Evolutionary conservation across 2,113 vertebrate genomes (phyloP), one percentile per base, ranked within the genome.

Genomic region (Pelecanoides urinatrix): DNA sequence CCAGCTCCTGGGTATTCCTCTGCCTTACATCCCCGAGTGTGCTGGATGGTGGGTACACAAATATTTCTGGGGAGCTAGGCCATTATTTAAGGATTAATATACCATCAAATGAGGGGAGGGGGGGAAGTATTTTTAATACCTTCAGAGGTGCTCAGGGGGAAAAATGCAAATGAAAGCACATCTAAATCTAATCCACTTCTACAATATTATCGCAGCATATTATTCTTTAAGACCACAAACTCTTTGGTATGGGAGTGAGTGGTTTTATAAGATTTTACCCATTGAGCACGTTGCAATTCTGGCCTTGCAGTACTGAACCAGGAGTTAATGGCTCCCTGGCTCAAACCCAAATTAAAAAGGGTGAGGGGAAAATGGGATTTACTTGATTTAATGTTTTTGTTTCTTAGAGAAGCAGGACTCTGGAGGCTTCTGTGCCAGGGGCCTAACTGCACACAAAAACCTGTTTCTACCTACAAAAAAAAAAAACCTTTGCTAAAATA

Each of bases 301-400:
- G 61, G 38, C 65, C 79, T 62, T 84, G 47, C 42, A n/a, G 42
- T 70, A 42, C n/a, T 7, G 15, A 92, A 30, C 44, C 18, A 49
- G 76, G 38, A 88, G n/a, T 66, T 95, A 84, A 91, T 0, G 1
- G 25, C 32, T 63, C 68, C n/a, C 80, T 92, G 52, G 29, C 58
- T 95, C 56, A 52, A 91, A 47, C n/a, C 13, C 73, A 81, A 70
- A 94, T 94, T 83, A 58, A 77, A 96, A 88, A 89, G 53, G 36
- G 63, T 71, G 56, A 96, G 26, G 40, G 67, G 71, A 3, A 92
- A 92, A 89, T 47, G 29, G 65, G 77, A 95, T 87, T 94, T 93
- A n/a, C 61, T 89, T 78, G 47, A 71, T 78, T 89, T 77, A 77
- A 80, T 83, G 49, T 84, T 97, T 94, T 89, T 84, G 59, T 90